Evolutionary conservation across 2,797 vertebrate genomes (phyloP).

Genomic region (Cuculus canorus): DNA sequence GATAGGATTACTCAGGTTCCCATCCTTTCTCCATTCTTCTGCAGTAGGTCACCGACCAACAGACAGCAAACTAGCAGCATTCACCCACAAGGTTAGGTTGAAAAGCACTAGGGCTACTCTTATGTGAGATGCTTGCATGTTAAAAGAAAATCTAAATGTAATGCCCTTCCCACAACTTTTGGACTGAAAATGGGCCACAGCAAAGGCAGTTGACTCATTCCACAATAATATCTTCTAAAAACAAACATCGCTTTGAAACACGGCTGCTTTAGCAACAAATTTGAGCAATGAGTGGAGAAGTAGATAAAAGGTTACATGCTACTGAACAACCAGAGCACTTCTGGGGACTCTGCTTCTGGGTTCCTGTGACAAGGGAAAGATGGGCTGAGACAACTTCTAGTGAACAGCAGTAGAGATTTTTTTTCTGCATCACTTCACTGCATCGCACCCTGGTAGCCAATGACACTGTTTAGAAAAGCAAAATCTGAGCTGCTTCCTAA

Average conservation of each 20-base stretch:
- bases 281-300: fast-evolving
- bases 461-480: background rate
- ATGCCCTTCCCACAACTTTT: background rate
- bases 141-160: background rate
- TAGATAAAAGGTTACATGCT: no score
- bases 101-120: background rate
- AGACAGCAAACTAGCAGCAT: background rate
- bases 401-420: background rate
- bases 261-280: fast-evolving
- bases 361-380: background rate
- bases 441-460: fast-evolving
- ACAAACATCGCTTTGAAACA: fast-evolving
- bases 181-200: background rate
- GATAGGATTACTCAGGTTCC: background rate
- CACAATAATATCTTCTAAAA: background rate
- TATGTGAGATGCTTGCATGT: background rate
- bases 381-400: background rate
- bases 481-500: background rate
- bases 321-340: background rate
- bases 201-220: background rate
- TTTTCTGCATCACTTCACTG: background rate
- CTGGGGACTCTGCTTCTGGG: background rate
- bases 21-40: background rate
- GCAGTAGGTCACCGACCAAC: background rate
- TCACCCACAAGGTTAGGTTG: background rate